Conservation (phyloP, 2,797 vertebrate species). For the Cercopithecus neglectus region DNA sequence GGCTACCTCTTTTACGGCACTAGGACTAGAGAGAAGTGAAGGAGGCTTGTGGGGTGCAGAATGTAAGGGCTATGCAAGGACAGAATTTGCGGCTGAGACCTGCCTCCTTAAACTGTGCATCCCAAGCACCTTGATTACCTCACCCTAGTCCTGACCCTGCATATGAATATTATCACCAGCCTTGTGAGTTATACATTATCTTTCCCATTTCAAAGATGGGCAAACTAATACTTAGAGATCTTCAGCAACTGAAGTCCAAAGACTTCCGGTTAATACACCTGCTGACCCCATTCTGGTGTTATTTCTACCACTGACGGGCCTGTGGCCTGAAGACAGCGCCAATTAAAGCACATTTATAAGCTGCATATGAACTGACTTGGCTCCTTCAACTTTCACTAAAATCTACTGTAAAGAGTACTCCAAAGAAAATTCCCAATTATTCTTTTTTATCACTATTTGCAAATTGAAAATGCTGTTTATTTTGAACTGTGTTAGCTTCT, state of each 20-base stretch:
- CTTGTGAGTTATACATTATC: not conserved
- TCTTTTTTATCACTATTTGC: conserved; percentile 48
- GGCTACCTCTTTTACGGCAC: not conserved
- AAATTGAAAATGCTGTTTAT: conserved; percentile 55
- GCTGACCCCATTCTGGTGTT: not conserved
- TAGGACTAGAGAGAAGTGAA: not conserved
- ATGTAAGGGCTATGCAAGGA: not conserved
- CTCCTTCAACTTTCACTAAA: conserved; percentile 1
- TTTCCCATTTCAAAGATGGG: not conserved
- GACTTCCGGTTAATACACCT: not conserved
- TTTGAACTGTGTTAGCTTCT: conserved; percentile 53
- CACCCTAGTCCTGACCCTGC: too few species aligned
- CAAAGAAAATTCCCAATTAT: conserved; percentile 47
- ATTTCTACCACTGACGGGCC: not conserved
- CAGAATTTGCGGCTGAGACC: not conserved
- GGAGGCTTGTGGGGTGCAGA: rapidly evolving
- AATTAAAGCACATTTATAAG: not conserved
- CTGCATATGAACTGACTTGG: not conserved
- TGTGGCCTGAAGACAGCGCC: not conserved
- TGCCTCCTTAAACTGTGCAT: not conserved
- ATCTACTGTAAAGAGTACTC: conserved; percentile 25
- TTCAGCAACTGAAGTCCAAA: not conserved
- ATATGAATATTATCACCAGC: not conserved
- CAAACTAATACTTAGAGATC: not conserved
- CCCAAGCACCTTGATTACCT: not conserved